Base-by-base conservation (phyloP, 2,113 vertebrate species). In the Boulengeromyrus knoepffleri region DNA sequence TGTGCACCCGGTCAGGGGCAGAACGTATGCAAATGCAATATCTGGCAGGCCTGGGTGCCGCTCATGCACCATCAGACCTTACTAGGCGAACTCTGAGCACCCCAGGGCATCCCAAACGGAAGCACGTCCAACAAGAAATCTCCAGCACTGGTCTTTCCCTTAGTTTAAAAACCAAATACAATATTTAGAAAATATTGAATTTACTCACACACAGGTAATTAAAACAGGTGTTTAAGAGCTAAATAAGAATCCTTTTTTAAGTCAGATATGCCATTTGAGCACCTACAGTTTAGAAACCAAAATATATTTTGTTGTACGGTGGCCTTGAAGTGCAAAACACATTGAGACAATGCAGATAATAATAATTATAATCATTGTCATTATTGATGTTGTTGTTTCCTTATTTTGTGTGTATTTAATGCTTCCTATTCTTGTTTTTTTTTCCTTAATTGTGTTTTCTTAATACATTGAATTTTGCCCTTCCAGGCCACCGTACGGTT, bases 1-100 rank as follows among this genome's bases (percentile, higher is more conserved):
- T 91, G 93, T 91, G 90, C 92, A 93, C 92, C 13, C 1, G 80
- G 94, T 91, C 95, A 96, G 95, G 93, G 94, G 90, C 94, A 96
- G 96, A 96, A 96, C 94, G 95, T 94, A 93, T 94, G 94, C 96
- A 95, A 94, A 93, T 94, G 94, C 96, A 95, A 95, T 95, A 96
- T 93, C 90, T 92, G 94, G 93, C 92, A 93, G 93, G 93, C 95
- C 94, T 91, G 91, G 93, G 91, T 90, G 91, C 27, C 19, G 92
- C 90, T 89, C 93, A 93, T 91, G 92, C 56, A 49, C 50, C 85
- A 53, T 53, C 85, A 87, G 50, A 53, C 89, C 91, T 91, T 94
- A 94, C 89, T 88, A 89, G 39, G 89, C 70, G 91, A 91, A 62
- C 80, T n/a, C 24, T 3, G 80, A 27, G 6, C 47, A 45, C n/a